Percentiles rank a stretch among this genome's conserved stretches.
These are phyloP conservation scores for Limonius californicus DNA, from an alignment of 1,140 invertebrate species.

Conservation along the genomic window DNA sequence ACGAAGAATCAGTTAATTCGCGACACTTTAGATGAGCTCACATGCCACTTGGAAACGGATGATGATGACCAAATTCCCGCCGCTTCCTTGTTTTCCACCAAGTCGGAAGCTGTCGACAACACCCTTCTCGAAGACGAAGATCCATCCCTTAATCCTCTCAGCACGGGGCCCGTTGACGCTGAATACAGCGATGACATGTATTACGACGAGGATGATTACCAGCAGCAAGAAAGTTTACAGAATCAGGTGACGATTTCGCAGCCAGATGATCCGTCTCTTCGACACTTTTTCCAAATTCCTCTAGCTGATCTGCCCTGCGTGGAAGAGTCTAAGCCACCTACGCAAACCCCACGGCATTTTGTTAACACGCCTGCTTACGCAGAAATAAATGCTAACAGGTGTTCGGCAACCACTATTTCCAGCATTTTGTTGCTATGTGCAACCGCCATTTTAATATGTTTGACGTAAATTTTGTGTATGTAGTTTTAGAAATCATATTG, in stretches of 20 bases:
- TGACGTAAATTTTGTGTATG: conserved; percentile 6
- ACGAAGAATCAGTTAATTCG: conserved; percentile 65
- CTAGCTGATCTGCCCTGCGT: conserved; percentile 64
- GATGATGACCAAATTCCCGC: conserved; percentile 8
- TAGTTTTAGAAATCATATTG: background rate
- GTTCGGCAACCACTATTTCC: background rate
- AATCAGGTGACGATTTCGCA: conserved; percentile 31
- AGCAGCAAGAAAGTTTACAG: conserved; percentile 34
- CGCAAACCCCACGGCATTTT: conserved; percentile 49
- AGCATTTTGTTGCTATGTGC: background rate
- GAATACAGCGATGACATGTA: conserved; percentile 31
- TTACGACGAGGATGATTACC: conserved; percentile 37
- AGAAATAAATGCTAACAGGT: conserved; percentile 25
- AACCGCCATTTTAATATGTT: background rate
- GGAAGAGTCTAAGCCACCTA: conserved; percentile 56
- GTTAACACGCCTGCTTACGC: conserved; percentile 23
- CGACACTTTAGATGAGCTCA: conserved; percentile 61
- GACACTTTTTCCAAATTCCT: conserved; percentile 58
- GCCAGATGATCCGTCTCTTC: conserved; percentile 37
- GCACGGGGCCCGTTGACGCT: background rate
- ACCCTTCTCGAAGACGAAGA: conserved; percentile 16
- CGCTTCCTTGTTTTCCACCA: conserved; percentile 12
- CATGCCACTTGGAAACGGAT: conserved; percentile 59
- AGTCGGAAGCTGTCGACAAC: conserved; percentile 18
- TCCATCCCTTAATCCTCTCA: conserved; percentile 1